Conservation (phyloP, 2,888 invertebrate genomes). For the Chloroclysta siterata region DNA sequence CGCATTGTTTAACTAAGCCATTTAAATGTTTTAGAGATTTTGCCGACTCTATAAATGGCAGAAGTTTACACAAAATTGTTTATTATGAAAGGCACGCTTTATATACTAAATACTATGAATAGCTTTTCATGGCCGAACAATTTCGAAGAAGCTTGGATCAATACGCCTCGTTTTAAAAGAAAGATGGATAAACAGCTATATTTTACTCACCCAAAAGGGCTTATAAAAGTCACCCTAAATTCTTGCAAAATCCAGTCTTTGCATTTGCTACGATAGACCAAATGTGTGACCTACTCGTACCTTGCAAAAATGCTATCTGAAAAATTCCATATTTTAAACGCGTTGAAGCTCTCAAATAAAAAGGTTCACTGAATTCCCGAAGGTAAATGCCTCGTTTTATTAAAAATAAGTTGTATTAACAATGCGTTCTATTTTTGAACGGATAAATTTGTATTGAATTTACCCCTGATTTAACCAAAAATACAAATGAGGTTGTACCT, state of each 20-base stretch:
- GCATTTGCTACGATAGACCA: constrained; percentile 29
- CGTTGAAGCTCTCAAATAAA: constrained; percentile 32
- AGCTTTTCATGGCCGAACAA: not conserved
- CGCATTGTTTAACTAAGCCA: constrained; percentile 53
- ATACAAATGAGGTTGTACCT: constrained; percentile 15
- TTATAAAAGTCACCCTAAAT: constrained; percentile 23
- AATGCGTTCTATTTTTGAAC: constrained; percentile 13
- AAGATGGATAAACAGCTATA: constrained; percentile 5
- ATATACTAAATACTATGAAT: constrained; percentile 8
- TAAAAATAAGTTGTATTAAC: constrained; percentile 33
- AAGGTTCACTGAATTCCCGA: constrained; percentile 31
- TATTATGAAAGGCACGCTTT: constrained; percentile 21
- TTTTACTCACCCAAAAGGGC: constrained; percentile 13
- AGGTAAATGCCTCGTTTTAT: constrained; percentile 28
- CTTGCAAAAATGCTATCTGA: constrained; percentile 29
- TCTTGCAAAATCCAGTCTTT: constrained; percentile 22
- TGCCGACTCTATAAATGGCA: constrained; percentile 24
- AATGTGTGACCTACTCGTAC: constrained; percentile 27
- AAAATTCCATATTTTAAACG: constrained; percentile 36
- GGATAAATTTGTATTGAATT: too few species aligned
- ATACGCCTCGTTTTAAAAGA: not conserved
- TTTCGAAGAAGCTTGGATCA: constrained; percentile 8
- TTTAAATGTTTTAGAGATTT: constrained; percentile 38
- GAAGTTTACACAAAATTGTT: constrained; percentile 28
- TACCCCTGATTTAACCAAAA: too few species aligned